Evolutionary conservation across 2,888 invertebrate species (phyloP).

Genomic region (Drosophila prostipennis): DNA sequence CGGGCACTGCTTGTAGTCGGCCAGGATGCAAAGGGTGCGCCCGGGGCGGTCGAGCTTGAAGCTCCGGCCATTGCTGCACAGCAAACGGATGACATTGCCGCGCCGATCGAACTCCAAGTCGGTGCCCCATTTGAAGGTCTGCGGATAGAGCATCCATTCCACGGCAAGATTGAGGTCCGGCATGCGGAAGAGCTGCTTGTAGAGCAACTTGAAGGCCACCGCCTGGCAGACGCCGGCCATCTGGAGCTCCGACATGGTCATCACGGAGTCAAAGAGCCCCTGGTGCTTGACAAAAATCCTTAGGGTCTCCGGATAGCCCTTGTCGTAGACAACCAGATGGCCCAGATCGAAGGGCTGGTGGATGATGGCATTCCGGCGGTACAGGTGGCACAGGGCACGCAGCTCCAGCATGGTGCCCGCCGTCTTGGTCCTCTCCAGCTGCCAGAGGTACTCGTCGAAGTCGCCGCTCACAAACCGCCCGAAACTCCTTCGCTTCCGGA

Average conservation of each 20-base stretch:
- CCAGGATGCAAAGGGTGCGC: conserved; percentile 78
- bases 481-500: conserved; percentile 86
- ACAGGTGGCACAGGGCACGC: conserved; percentile 88
- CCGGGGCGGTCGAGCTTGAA: conserved; percentile 83
- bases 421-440: conserved; percentile 88
- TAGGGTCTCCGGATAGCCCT: conserved; percentile 72
- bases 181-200: conserved; percentile 91
- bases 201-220: conserved; percentile 92
- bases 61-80: conserved; percentile 84
- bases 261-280: conserved; percentile 94
- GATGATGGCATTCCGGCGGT: conserved; percentile 89
- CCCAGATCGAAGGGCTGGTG: conserved; percentile 86
- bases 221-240: conserved; percentile 93
- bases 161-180: conserved; percentile 90
- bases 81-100: conserved; percentile 60
- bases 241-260: conserved; percentile 89
- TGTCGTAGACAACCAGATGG: conserved; percentile 78
- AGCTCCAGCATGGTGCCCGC: conserved; percentile 89
- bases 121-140: conserved; percentile 56
- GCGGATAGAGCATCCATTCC: conserved; percentile 89
- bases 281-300: conserved; percentile 85
- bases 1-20: conserved; percentile 75
- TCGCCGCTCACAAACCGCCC: conserved; percentile 87
- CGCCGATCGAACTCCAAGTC: conserved; percentile 62
- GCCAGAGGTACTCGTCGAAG: conserved; percentile 88